phyloP scores from a whole-genome alignment of 1,140 invertebrate species.

The Oppia nitens region DNA sequence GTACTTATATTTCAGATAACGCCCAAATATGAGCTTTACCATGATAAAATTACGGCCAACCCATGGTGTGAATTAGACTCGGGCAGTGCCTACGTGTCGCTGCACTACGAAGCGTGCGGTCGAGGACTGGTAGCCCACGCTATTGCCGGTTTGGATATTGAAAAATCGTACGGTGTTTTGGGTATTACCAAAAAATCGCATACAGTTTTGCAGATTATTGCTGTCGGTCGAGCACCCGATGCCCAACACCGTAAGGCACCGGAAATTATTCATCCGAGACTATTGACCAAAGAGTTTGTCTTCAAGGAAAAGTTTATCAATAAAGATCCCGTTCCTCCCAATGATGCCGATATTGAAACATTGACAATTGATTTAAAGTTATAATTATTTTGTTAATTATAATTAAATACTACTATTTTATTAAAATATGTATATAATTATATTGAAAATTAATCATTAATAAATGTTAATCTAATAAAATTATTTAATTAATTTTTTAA shows the following conservation, averaged over 20 bases:
- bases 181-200: background rate
- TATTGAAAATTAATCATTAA: too few species aligned
- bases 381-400: too few species aligned
- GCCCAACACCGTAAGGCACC: background rate
- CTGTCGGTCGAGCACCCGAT: background rate
- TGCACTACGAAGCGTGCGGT: conserved; percentile 2
- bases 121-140: conserved; percentile 4
- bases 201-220: conserved; percentile 7
- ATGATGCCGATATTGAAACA: too few species aligned
- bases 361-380: too few species aligned
- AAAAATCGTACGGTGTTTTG: background rate
- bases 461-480: too few species aligned
- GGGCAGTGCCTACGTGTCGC: background rate
- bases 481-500: too few species aligned
- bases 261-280: background rate
- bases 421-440: too few species aligned
- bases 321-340: too few species aligned
- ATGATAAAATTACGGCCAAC: background rate
- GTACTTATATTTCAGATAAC: conserved; percentile 1
- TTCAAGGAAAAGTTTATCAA: conserved; percentile 5
- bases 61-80: conserved; percentile 1
- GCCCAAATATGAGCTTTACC: background rate
- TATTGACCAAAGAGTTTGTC: conserved; percentile 4
- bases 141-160: background rate
- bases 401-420: too few species aligned